These are phyloP conservation scores for Paramisgurnus dabryanus DNA, from an alignment of 2,113 vertebrate species.

Conservation along the genomic window DNA sequence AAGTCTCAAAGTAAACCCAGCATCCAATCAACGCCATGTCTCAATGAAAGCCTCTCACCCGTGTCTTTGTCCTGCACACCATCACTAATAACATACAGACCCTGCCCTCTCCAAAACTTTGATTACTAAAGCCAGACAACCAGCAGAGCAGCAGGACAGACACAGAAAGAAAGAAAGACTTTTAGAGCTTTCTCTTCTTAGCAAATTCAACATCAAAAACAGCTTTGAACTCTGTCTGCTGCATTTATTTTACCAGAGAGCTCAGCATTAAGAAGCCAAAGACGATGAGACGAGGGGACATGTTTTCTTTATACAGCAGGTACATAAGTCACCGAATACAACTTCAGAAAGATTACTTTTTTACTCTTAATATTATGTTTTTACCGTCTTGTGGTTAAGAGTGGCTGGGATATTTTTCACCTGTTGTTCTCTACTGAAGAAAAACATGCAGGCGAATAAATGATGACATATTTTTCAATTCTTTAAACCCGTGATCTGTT, in stretches of 20 bases:
- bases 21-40: neutral
- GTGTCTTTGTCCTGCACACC: constrained; percentile 14
- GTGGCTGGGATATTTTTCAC: no score
- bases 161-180: constrained; percentile 12
- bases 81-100: constrained; percentile 2
- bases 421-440: no score
- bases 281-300: constrained; percentile 9
- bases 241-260: constrained; percentile 39
- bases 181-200: constrained; percentile 21
- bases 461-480: no score
- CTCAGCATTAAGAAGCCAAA: constrained; percentile 33
- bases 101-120: neutral
- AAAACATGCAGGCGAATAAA: no score
- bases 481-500: neutral
- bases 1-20: neutral
- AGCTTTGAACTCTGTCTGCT: constrained; percentile 45
- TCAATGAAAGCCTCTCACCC: constrained; percentile 9
- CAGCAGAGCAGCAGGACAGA: constrained; percentile 4
- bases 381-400: no score
- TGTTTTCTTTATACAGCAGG: neutral
- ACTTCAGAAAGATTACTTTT: no score
- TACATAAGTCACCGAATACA: no score
- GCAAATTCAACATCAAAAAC: constrained; percentile 43
- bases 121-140: constrained; percentile 14
- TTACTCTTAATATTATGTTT: no score